Base-by-base conservation (phyloP, 92 coral and sea anemone genomes). In the Palythoa caribaeorum region DNA sequence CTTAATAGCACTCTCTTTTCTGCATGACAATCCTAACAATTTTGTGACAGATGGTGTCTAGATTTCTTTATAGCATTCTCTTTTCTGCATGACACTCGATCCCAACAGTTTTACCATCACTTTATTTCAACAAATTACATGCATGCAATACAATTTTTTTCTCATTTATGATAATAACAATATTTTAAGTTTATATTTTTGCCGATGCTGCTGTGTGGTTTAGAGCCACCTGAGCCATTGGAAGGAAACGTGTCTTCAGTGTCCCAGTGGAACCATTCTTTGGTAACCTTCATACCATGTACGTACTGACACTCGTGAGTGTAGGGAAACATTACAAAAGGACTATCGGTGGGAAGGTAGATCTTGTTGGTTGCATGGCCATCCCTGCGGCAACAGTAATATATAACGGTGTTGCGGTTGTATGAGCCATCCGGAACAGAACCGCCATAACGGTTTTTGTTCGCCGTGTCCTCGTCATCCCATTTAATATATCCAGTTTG, bases 301-400 rank as follows among this genome's bases (percentile, higher is more conserved):
- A 80, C 85, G 12, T 80, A 63, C 74, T 80, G 85, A 65, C 85
- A 80, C 85, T 80, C 73, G 85, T 80, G 85, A 7, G 73, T 80
- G 73, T 63, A 80, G 39, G 85, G 85, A 39, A 80, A 80, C 37
- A 80, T 15, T 19, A 89, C 86, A 63, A 92, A 87, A 4, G 93
- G 91, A 37, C 60, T 78, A 88, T 90, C 83, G 21, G 92, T 87
- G 51, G 95, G 95, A 2, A 90, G 91, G 44, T 69, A 86, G n/a
- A 92, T 92, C 90, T 85, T 74, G 65, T 92, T 79, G 20, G 92
- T 87, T 21, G 93, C 90, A n/a, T 90, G 85, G 4, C 93, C 95
- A 6, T 90, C 91, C 9, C 59, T 16, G 17, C 93, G 93, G 86
- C 95, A 90, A 68, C 95, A 92, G 85, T 90, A 90, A 38, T 70